These are phyloP conservation scores for Sympetrum striolatum DNA, from an alignment of 2,888 invertebrate species.

Conservation along the genomic window DNA sequence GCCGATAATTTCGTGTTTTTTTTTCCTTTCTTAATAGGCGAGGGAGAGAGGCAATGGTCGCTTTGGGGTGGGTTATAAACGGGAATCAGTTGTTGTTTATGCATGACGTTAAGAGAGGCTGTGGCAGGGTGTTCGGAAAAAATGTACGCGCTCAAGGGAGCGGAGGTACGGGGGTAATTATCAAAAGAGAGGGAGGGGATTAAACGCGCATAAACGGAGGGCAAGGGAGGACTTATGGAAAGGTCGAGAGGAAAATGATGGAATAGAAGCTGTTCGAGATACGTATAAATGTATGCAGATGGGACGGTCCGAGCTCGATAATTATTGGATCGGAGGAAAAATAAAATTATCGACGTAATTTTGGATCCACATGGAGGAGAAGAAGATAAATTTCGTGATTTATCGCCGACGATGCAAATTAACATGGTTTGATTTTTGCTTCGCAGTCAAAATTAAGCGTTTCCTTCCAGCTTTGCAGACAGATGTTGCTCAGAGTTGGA, in stretches of 20 bases:
- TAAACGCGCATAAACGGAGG: background rate
- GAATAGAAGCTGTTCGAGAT: background rate
- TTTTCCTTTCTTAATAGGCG: background rate
- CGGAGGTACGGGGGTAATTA: background rate
- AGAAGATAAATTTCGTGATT: no score
- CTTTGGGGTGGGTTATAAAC: background rate
- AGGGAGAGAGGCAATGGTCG: background rate
- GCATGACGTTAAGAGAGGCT: slow-evolving; percentile 3
- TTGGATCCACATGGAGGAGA: no score
- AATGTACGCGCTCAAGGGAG: background rate
- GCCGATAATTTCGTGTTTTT: background rate
- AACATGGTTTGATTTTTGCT: no score
- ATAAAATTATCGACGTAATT: no score
- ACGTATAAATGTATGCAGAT: no score
- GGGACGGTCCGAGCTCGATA: no score
- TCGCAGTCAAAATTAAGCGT: no score
- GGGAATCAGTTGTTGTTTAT: background rate
- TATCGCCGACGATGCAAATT: no score
- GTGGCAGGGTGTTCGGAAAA: background rate
- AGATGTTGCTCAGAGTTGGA: no score
- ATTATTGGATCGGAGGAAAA: no score
- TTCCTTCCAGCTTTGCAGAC: no score
- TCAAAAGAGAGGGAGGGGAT: background rate
- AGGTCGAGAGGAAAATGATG: background rate
- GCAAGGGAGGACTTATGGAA: background rate